Evolutionary conservation across 2,888 invertebrate species (phyloP).

Genomic region (Brachyopa scutellaris): DNA sequence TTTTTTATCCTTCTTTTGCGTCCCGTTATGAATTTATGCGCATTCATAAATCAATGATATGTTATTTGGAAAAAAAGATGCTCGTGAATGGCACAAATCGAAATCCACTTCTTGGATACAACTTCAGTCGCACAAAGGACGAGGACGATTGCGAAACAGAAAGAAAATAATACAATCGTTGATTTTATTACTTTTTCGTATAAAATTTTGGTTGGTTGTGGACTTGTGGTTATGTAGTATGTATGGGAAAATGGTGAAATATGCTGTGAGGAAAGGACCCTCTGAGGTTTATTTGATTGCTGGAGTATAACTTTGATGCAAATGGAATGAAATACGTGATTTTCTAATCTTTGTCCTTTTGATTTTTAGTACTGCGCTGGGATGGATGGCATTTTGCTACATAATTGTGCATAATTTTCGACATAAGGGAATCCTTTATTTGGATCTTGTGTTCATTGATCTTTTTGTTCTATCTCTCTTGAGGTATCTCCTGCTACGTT

Average conservation of each 20-base stretch:
- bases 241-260: constrained; percentile 7
- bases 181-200: constrained; percentile 31
- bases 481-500: too few relatives aligned
- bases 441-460: too few relatives aligned
- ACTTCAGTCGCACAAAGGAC: constrained; percentile 17
- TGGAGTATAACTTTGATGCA: background rate
- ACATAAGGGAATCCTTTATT: too few relatives aligned
- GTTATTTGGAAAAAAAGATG: too few relatives aligned
- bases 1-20: background rate
- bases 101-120: constrained; percentile 38
- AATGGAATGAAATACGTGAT: constrained; percentile 3
- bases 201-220: constrained; percentile 2
- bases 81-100: constrained; percentile 21
- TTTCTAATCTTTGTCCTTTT: too few relatives aligned
- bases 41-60: constrained; percentile 28
- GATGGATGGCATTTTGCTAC: too few relatives aligned
- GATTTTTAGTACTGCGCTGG: too few relatives aligned
- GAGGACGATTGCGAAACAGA: background rate
- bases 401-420: too few relatives aligned
- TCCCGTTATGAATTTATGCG: constrained; percentile 16
- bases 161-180: constrained; percentile 11
- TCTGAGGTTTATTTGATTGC: background rate
- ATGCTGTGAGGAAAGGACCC: background rate
- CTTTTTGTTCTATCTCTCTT: too few relatives aligned
- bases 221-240: too few relatives aligned